Percentiles rank a stretch among this genome's conserved stretches.
Evolutionary conservation across 2,113 vertebrate genomes (phyloP).

Genomic region (Pteruthius melanotis): DNA sequence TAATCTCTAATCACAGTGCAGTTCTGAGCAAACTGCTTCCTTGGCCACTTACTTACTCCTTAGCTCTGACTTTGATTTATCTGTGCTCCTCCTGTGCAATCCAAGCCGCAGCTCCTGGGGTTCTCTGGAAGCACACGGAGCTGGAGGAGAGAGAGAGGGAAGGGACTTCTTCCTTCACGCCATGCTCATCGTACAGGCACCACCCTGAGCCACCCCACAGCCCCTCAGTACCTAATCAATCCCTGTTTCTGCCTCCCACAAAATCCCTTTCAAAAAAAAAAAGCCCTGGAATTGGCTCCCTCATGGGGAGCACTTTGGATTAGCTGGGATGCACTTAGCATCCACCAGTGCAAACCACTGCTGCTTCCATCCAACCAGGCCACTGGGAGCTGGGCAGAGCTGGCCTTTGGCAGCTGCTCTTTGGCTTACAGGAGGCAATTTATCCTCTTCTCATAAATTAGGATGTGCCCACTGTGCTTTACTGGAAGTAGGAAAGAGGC

Average conservation of each 20-base stretch:
- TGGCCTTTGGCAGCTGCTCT: neutral
- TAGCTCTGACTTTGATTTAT: neutral
- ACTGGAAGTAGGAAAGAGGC: neutral
- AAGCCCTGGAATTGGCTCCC: neutral
- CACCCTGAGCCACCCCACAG: neutral
- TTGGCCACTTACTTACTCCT: neutral
- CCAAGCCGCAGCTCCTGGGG: neutral
- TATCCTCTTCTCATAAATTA: neutral
- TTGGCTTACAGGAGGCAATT: neutral
- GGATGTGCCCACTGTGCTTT: neutral
- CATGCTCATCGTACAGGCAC: neutral
- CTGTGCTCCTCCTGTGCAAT: neutral
- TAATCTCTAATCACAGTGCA: neutral
- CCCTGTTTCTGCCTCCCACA: neutral
- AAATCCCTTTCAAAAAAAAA: neutral
- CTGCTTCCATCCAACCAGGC: neutral
- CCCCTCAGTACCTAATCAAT: neutral
- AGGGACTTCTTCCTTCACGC: neutral
- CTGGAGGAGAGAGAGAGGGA: neutral
- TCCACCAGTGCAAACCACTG: neutral
- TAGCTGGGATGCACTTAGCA: neutral
- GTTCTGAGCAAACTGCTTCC: neutral
- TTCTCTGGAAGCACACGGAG: neutral
- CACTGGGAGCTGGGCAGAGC: neutral
- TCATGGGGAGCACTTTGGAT: neutral